These are phyloP conservation scores for Xestia xanthographa DNA, from an alignment of 2,888 invertebrate species.

Conservation along the genomic window DNA sequence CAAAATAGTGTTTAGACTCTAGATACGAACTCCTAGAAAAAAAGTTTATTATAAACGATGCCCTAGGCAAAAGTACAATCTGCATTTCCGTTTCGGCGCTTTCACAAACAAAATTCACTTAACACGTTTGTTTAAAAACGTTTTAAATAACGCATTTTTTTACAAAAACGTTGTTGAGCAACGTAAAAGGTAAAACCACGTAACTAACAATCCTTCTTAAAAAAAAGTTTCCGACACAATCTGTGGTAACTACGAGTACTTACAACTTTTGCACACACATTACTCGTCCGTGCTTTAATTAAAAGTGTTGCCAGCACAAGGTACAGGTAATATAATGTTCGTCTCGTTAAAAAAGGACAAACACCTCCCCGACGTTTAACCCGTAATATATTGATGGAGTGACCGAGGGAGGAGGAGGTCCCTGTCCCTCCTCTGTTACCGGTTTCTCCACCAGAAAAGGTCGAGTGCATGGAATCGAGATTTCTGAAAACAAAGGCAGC, in stretches of 20 bases:
- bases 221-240: constrained; percentile 19
- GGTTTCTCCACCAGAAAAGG: no score
- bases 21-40: no score
- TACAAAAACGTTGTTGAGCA: neutral
- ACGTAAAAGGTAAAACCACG: neutral
- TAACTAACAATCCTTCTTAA: constrained; percentile 2
- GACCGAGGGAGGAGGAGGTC: neutral
- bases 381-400: constrained; percentile 41
- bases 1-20: neutral
- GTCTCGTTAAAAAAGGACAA: constrained; percentile 59
- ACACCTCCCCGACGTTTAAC: constrained; percentile 31
- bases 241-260: neutral
- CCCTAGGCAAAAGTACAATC: neutral
- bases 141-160: neutral
- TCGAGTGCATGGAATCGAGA: no score
- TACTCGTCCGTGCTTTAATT: constrained; percentile 43
- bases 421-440: no score
- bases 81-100: neutral
- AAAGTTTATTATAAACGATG: no score
- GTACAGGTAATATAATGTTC: constrained; percentile 51
- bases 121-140: neutral
- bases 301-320: constrained; percentile 31
- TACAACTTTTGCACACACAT: constrained; percentile 30
- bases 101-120: neutral
- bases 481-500: no score